Evolutionary conservation across 2,797 vertebrate genomes (phyloP).

Genomic region (Falco berigora): DNA sequence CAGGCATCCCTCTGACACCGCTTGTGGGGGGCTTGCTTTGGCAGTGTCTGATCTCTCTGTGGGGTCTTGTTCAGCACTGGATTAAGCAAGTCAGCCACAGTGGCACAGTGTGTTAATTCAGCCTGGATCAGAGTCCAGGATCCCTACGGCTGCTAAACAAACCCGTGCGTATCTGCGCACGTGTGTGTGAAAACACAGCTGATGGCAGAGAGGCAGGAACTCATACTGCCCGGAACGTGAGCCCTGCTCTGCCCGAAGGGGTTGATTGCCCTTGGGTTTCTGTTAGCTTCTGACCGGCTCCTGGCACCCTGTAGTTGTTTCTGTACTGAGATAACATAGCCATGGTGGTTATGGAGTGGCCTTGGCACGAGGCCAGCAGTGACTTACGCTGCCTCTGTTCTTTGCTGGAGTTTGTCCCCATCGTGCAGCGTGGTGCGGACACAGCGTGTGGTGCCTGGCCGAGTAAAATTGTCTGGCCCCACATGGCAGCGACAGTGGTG

Average conservation of each 20-base stretch:
- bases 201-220: not conserved
- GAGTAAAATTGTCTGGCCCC: too few species aligned
- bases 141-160: not conserved
- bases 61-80: not conserved
- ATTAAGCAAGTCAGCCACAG: not conserved
- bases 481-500: not conserved
- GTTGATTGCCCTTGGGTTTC: not conserved
- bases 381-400: not conserved
- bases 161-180: not conserved
- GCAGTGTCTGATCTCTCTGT: not conserved
- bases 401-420: not conserved
- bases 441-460: rapidly evolving
- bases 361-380: not conserved
- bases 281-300: not conserved
- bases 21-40: not conserved
- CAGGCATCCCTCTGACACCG: not conserved
- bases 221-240: rapidly evolving
- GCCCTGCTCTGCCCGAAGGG: not conserved
- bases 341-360: not conserved
- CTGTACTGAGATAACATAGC: not conserved
- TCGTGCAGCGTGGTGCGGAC: not conserved
- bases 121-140: constrained; percentile 7
- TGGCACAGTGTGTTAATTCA: not conserved
- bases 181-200: not conserved
- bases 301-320: not conserved